Evolutionary conservation across 2,888 invertebrate genomes (phyloP), one percentile per base, ranked within the genome.

Genomic region (Calliopum simillimum): DNA sequence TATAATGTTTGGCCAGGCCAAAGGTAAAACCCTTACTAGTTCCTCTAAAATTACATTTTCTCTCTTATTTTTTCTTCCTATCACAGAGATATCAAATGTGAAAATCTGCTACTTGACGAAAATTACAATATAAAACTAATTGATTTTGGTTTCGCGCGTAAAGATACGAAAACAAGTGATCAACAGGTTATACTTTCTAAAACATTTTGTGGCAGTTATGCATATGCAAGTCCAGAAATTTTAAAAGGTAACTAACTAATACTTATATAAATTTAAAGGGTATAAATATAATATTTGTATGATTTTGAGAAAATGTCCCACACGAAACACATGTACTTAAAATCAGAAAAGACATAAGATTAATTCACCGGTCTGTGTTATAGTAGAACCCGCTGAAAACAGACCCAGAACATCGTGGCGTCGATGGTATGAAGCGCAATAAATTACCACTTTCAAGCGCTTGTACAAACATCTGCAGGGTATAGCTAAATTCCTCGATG

Each of bases 211-310:
- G 96, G 96, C 2, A 96, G 95, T 84, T 96, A 94, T 80, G 95
- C 96, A 0, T 96, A 96, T 81, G 95, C 95, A 0, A 93, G 95
- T 0, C 96, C 96, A 0, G 96, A 96, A 87, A 94, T 96, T 73
- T 84, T 96, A 5, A 91, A 92, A 77, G 84, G 86, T 82, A 76
- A n/a, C 33, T 8, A 33, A 46, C 33, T n/a, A n/a, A 49, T 21
- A 64, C 14, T 46, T 12, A 13, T 23, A 1, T 14, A 59, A 59
- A 43, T 44, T 49, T 49, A n/a, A n/a, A n/a, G n/a, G n/a, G n/a
- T n/a, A 8, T 49, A 11, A 8, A 19, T 49, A 12, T 49, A 19
- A 3, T 49, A 49, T 19, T 49, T 33, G 33, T 5, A 33, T 8
- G 8, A 33, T 33, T 33, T 33, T 8, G 8, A 8, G 33, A 8